Conservation (phyloP, 2,888 invertebrate species). For the Anagyrus pseudococci region DNA sequence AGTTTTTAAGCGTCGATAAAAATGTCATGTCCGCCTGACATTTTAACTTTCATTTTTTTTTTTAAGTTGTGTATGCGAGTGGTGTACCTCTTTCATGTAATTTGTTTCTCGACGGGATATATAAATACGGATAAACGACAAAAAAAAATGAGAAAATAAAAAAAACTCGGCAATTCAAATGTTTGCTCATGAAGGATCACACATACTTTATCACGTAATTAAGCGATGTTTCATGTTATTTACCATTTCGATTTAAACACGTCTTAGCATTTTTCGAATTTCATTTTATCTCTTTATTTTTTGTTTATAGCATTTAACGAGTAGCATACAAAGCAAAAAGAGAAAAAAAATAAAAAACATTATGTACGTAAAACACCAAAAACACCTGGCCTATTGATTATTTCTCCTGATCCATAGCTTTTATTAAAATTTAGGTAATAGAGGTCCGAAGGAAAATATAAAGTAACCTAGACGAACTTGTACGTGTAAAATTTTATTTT, state of each 20-base stretch:
- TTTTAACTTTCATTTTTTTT: conserved; percentile 1
- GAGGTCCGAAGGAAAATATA: no score
- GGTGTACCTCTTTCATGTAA: conserved; percentile 24
- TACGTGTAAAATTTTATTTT: conserved; percentile 47
- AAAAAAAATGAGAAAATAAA: conserved; percentile 8
- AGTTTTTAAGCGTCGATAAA: conserved; percentile 34
- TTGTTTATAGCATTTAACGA: conserved; percentile 55
- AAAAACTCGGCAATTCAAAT: conserved; percentile 35
- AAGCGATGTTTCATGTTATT: conserved; percentile 31
- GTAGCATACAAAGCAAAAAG: conserved; percentile 44
- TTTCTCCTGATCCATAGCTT: background rate
- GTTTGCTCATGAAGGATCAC: conserved; percentile 38
- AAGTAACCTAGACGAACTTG: no score
- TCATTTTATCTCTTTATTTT: conserved; percentile 48
- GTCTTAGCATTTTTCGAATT: conserved; percentile 50
- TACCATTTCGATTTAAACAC: conserved; percentile 38
- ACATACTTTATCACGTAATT: conserved; percentile 35
- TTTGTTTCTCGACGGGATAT: conserved; percentile 19
- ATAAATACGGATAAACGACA: background rate
- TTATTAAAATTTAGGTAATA: background rate
- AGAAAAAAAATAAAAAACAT: conserved; percentile 38
- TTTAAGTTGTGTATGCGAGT: conserved; percentile 28
- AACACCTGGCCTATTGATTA: conserved; percentile 3
- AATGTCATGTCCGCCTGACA: conserved; percentile 25
- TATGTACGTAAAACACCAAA: conserved; percentile 38